Base-by-base conservation (phyloP, 2,797 vertebrate species). In the Remorina albescens region DNA sequence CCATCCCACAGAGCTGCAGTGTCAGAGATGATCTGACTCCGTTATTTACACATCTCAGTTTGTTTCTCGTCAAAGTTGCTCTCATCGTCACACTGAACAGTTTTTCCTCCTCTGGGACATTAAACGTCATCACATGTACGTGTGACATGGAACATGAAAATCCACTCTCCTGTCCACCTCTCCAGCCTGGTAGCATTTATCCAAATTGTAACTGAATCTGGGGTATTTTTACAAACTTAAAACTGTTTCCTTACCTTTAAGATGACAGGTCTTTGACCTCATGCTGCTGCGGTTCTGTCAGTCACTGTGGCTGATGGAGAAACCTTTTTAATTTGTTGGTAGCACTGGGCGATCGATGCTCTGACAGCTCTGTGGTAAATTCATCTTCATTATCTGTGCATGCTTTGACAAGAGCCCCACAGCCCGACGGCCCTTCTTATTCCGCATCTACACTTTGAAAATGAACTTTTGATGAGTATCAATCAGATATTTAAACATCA, bases 331-430 rank as follows among this genome's bases (percentile, higher is more conserved):
- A n/a, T 32, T 54, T 18, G 8, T 8, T 9, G 0, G 18, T n/a
- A n/a, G 42, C 23, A 1, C 4, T 36, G 34, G 34, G 51, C 11
- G 53, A 55, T 55, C 18, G 30, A 55, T 36, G 53, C 53, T n/a
- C 53, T n/a, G 30, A n/a, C 53, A 13, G 39, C 28, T 21, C 58
- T 9, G 41, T 15, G 41, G 19, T 30, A 21, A 44, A 46, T 46
- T 44, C 26, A 30, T 44, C 58, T 61, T 61, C 58, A 61, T 47
- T 47, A 47, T 61, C 59, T 32, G 41, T 6, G 2, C 25, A 18
- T 15, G 12, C 36, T 39, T 39, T 32, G 58, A 21, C 58, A 59
- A 2, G 7, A 56, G 32, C 9, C 1, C 34, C 36, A 23, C 55
- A 30, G 58, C 58, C 42, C 2, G 11, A n/a, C n/a, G 44, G 59